Base-by-base conservation (phyloP, 2,888 invertebrate species). In the Cyaniris semiargus region DNA sequence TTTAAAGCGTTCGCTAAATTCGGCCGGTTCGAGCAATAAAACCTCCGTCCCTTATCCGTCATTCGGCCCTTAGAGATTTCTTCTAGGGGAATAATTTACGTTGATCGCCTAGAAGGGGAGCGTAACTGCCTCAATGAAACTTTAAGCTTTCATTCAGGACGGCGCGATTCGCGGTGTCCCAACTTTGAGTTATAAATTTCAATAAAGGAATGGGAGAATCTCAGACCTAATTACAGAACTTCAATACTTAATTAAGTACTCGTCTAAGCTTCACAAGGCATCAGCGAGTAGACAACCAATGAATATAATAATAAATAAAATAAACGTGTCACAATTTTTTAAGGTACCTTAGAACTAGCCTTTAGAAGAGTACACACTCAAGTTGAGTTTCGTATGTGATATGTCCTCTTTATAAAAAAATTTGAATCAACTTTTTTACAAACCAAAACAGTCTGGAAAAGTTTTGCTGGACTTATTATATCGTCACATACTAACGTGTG, bases 81-180 rank as follows among this genome's bases (percentile, higher is more conserved):
- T 93, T 93, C 91, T 90, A 88, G 89, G 89, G 88, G 92, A 92
- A 92, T 94, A 94, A 93, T 94, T 94, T 92, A 94, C 93, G 92
- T 91, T 91, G 93, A 93, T 93, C 93, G 92, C 83, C 87, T 88
- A 86, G 89, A 90, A 90, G 92, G 92, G 92, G 91, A 91, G 89
- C 89, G 91, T 90, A 91, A 93, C 92, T 92, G 92, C 92, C 90
- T 91, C 88, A 90, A 90, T 91, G 92, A 93, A 93, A 93, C 93
- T 93, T 93, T 92, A 92, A 93, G 93, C 92, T 91, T 92, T 90
- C 91, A 90, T 89, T 92, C 90, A 90, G 89, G 89, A 89, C 87
- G 89, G 87, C 88, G 88, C 89, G 91, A 91, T 89, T 91, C 91
- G 88, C 88, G 89, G 89, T 87, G 88, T 88, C 89, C 88, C 87